Base-by-base conservation (phyloP, 2,888 invertebrate species). In the Drosophila kokeensis region DNA sequence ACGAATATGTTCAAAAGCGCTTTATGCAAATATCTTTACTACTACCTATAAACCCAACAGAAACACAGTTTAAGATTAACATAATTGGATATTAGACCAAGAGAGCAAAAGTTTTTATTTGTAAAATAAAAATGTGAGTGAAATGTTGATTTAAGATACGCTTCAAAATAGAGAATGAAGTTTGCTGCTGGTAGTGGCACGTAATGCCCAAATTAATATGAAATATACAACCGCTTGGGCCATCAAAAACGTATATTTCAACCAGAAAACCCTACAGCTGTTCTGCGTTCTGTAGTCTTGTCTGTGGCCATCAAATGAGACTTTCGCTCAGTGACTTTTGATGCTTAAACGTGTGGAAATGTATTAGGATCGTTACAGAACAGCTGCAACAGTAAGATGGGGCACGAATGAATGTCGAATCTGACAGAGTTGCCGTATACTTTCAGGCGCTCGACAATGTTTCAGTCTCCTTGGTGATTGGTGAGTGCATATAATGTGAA, bases 141-240 rank as follows among this genome's bases (percentile, higher is more conserved):
- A 49, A 49, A 27, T 49, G 49, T 2, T 2, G 27, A 49, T 49
- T 18, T 18, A 49, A 27, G 49, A 27, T 49, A 49, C 45, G 18
- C 10, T 18, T 27, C 18, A 18, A 49, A 27, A 11, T 34, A 29
- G 6, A 27, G 13, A 6, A 18, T 21, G 38, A 21, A 36, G 13
- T 24, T 15, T 18, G 30, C 24, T 58, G 34, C 11, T 63, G 36
- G 36, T 52, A 48, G 48, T 54, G 58, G 63, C 82, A 84, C 80
- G 75, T 82, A 60, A 45, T 68, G 63, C n/a, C 62, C 54, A 84
- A 84, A 78, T 83, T 66, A 72, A 75, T 73, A 77, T 75, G 62
- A 83, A 73, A 80, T 73, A 63, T 68, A 30, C 53, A 55, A 6
- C 6, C 38, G 36, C 27, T 27, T 38, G 54, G 55, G 62, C 57